These are phyloP conservation scores for Poicephalus gulielmi DNA, from an alignment of 2,113 vertebrate species.

Conservation along the genomic window DNA sequence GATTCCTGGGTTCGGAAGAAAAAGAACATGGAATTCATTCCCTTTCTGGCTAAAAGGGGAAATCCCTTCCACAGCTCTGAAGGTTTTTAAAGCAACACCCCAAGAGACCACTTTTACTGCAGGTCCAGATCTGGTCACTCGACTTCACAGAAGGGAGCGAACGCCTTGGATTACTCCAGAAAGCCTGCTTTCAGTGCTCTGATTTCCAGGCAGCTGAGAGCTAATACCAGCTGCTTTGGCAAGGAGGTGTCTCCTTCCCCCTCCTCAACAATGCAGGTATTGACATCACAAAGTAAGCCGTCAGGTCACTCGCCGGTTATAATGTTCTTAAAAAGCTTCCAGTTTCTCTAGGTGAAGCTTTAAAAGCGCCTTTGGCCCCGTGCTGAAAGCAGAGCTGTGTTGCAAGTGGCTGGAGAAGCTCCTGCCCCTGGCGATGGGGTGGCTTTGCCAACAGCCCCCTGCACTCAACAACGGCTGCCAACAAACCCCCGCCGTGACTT, in stretches of 20 bases:
- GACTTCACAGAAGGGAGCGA: neutral
- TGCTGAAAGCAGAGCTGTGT: neutral
- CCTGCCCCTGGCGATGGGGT: neutral
- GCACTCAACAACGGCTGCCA: neutral
- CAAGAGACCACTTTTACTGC: neutral
- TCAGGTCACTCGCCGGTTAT: neutral
- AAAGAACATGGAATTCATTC: fast-evolving
- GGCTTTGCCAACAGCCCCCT: neutral
- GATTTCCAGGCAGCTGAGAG: neutral
- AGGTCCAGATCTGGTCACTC: neutral
- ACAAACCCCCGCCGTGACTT: neutral
- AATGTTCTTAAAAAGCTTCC: neutral
- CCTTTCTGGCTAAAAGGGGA: neutral
- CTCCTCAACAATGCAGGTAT: neutral
- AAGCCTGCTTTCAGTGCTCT: neutral
- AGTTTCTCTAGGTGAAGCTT: neutral
- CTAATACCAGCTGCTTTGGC: neutral
- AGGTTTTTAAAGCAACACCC: neutral
- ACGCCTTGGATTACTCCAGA: neutral
- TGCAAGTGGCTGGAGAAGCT: neutral
- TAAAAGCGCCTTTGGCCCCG: neutral
- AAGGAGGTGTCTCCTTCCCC: neutral
- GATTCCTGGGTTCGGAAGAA: neutral
- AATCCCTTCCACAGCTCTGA: neutral
- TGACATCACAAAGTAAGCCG: neutral